phyloP scores from a whole-genome alignment of 1,140 invertebrate species.

The Carposina sasakii region DNA sequence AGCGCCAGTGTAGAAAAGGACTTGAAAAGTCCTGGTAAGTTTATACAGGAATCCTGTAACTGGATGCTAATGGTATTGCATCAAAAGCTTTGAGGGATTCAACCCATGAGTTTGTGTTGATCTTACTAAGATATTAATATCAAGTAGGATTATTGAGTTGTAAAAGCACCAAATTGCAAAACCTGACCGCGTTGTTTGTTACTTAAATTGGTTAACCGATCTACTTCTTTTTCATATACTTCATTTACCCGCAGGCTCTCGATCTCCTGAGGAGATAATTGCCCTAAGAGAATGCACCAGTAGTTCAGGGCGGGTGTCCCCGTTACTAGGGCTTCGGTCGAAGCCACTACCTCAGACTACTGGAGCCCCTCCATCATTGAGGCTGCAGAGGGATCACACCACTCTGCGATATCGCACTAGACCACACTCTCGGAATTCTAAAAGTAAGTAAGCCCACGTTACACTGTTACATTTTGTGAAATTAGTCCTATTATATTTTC shows the following conservation, averaged over 20 bases:
- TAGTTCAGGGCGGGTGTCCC: constrained; percentile 47
- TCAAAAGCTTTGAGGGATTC: too few species aligned
- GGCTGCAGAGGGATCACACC: constrained; percentile 51
- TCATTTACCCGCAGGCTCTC: constrained; percentile 33
- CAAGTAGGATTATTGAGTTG: too few species aligned
- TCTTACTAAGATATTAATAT: too few species aligned
- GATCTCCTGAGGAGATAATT: constrained; percentile 62
- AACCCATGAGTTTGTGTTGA: too few species aligned
- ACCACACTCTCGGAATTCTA: constrained; percentile 55
- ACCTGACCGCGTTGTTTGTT: too few species aligned
- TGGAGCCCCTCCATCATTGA: constrained; percentile 51
- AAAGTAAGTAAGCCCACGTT: constrained; percentile 34
- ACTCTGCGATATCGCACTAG: constrained; percentile 52
- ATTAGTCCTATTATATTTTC: too few species aligned
- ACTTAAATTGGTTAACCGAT: too few species aligned
- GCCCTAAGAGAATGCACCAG: constrained; percentile 50
- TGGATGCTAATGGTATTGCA: too few species aligned
- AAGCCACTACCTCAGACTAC: constrained; percentile 40
- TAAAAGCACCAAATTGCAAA: too few species aligned
- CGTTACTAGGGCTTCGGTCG: constrained; percentile 47
- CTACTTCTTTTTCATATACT: too few species aligned
- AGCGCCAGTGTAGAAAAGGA: constrained; percentile 63
- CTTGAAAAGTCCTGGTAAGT: constrained; percentile 44
- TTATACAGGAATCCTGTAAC: too few species aligned
- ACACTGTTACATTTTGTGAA: too few species aligned